Evolutionary conservation across 1,140 invertebrate genomes (phyloP).

Genomic region (Lasioglossum baleicum): DNA sequence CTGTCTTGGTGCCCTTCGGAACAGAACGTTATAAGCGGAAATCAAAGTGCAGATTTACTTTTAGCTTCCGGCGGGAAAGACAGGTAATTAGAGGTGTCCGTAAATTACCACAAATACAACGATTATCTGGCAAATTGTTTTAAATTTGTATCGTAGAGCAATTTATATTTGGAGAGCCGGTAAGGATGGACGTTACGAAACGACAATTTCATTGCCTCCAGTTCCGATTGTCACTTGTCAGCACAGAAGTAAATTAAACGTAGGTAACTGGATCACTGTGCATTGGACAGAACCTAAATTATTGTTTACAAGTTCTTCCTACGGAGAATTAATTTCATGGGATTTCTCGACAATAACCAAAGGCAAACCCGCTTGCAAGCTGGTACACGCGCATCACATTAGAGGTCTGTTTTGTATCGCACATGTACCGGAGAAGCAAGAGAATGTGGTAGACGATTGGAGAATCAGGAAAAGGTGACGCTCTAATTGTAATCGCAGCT

Average conservation of each 20-base stretch:
- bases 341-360: slow-evolving; percentile 64
- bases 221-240: slow-evolving; percentile 51
- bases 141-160: slow-evolving; percentile 53
- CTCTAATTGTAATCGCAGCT: not conserved
- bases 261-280: slow-evolving; percentile 78
- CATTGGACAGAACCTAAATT: slow-evolving; percentile 80
- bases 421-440: slow-evolving; percentile 31
- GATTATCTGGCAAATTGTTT: no score
- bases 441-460: slow-evolving; percentile 61
- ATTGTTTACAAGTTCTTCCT: slow-evolving; percentile 78
- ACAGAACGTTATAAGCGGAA: slow-evolving; percentile 77
- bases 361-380: slow-evolving; percentile 62
- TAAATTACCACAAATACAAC: slow-evolving; percentile 3
- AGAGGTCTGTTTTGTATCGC: slow-evolving; percentile 81
- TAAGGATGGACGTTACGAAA: slow-evolving; percentile 80
- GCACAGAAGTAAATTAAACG: slow-evolving; percentile 65
- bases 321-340: slow-evolving; percentile 81
- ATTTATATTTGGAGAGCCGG: slow-evolving; percentile 82
- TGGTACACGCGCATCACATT: slow-evolving; percentile 79
- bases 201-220: slow-evolving; percentile 61
- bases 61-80: slow-evolving; percentile 81
- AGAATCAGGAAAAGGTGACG: slow-evolving; percentile 36
- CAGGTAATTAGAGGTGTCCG: slow-evolving; percentile 61
- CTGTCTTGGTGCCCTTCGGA: slow-evolving; percentile 87
- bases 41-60: slow-evolving; percentile 74